Evolutionary conservation across 2,797 vertebrate genomes (phyloP).

Genomic region (Muscicapa comitata): DNA sequence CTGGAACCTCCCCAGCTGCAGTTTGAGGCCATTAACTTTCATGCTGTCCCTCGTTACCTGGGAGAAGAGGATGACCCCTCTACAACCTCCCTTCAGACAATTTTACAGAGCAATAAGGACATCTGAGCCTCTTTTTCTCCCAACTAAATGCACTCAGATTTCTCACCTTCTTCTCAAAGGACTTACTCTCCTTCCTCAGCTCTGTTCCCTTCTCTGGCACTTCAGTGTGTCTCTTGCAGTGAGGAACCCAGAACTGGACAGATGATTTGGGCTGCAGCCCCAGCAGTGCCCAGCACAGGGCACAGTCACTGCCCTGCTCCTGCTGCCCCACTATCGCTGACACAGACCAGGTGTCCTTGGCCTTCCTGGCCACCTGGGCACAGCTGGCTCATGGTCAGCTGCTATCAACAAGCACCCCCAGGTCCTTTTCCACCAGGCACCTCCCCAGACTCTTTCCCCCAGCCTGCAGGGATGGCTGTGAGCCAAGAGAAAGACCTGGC

Average conservation of each 20-base stretch:
- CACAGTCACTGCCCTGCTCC: accelerated
- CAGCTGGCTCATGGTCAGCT: not conserved
- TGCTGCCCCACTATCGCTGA: not conserved
- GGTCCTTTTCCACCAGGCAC: not conserved
- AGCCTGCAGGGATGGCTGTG: not conserved
- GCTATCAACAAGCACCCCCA: not conserved
- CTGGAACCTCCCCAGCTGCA: not conserved
- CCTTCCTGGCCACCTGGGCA: not conserved
- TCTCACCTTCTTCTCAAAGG: not conserved
- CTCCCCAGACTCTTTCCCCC: not conserved
- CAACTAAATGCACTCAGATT: not conserved
- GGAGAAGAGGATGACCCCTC: not conserved
- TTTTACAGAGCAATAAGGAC: not conserved
- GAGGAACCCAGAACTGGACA: not conserved
- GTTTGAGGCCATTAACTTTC: not conserved
- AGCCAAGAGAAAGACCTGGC: not conserved
- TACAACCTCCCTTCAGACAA: not conserved
- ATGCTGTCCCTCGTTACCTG: not conserved
- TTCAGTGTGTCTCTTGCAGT: not conserved
- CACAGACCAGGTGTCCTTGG: not conserved
- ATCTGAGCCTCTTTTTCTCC: not conserved
- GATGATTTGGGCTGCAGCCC: accelerated
- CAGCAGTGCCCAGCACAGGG: not conserved
- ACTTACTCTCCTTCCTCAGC: not conserved
- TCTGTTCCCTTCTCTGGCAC: not conserved